Conservation (phyloP, 2,888 invertebrate genomes). For the Palloptera scutellata region DNA sequence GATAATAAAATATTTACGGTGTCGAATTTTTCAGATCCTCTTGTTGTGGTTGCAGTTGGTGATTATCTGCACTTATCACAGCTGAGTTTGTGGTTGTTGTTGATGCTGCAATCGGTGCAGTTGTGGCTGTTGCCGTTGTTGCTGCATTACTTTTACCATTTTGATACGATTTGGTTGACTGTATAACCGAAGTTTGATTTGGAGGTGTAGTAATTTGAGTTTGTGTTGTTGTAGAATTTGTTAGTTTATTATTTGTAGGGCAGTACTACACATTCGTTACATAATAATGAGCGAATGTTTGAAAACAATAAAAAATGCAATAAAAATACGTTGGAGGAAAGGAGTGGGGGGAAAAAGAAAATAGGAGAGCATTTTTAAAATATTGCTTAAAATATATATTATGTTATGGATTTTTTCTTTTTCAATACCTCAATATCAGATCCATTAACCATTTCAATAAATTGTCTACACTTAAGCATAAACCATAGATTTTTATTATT, state of each 20-base stretch:
- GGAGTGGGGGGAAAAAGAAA: no score
- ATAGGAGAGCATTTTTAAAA: no score
- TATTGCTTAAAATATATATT: no score
- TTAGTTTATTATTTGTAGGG: constrained; percentile 57
- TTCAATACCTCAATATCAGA: constrained; percentile 75
- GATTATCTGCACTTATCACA: constrained; percentile 45
- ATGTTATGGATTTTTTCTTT: no score
- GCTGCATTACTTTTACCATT: constrained; percentile 50
- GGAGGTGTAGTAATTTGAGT: constrained; percentile 59
- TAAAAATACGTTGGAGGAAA: no score
- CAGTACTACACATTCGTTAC: constrained; percentile 44
- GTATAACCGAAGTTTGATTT: constrained; percentile 81
- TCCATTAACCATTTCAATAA: constrained; percentile 98
- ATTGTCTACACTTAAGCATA: constrained; percentile 96
- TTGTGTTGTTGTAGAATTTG: constrained; percentile 40
- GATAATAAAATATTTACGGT: not conserved
- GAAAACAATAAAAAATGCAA: no score
- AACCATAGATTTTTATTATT: constrained; percentile 90
- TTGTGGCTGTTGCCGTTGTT: constrained; percentile 41
- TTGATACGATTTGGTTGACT: constrained; percentile 72
- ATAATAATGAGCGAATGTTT: no score
- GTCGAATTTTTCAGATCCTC: constrained; percentile 48
- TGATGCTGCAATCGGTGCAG: constrained; percentile 43
- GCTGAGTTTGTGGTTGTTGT: constrained; percentile 38
- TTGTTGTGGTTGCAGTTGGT: constrained; percentile 19